Evolutionary conservation across 2,113 vertebrate species (phyloP).

Genomic region (Limnothrissa miodon): DNA sequence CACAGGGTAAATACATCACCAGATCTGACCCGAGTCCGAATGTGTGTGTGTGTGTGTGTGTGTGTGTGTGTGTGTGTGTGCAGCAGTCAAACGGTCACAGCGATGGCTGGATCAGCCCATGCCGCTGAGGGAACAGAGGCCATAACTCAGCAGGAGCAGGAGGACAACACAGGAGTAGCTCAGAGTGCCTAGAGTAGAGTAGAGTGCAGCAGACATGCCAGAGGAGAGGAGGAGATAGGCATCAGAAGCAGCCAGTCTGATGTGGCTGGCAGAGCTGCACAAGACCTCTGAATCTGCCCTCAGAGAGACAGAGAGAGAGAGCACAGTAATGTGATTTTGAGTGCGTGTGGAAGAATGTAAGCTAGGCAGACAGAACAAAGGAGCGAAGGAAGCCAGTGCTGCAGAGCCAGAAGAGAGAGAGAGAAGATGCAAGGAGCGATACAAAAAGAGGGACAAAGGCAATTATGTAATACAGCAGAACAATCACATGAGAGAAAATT

Average conservation of each 20-base stretch:
- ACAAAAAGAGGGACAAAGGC: constrained; percentile 11
- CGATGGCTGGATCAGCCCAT: neutral
- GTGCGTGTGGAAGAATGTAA: constrained; percentile 14
- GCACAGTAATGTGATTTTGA: constrained; percentile 12
- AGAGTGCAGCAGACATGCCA: neutral
- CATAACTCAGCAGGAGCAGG: neutral
- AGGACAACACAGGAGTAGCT: neutral
- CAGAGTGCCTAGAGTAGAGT: neutral
- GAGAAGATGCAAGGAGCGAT: neutral
- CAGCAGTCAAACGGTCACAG: neutral
- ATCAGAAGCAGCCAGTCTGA: constrained; percentile 20
- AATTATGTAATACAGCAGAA: constrained; percentile 16
- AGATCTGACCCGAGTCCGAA: constrained; percentile 23
- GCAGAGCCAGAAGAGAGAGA: neutral
- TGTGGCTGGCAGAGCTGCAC: neutral
- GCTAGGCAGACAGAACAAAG: constrained; percentile 8
- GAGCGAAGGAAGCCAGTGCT: constrained; percentile 4
- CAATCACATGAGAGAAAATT: neutral
- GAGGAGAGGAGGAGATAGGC: constrained; percentile 8
- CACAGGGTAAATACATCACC: constrained; percentile 33
- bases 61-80: constrained; percentile 4
- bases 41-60: neutral
- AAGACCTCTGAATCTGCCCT: constrained; percentile 2
- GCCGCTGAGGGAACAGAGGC: neutral
- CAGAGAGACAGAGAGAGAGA: neutral